Conservation (phyloP, 1,140 invertebrate genomes). For the Calliopsis andreniformis region DNA sequence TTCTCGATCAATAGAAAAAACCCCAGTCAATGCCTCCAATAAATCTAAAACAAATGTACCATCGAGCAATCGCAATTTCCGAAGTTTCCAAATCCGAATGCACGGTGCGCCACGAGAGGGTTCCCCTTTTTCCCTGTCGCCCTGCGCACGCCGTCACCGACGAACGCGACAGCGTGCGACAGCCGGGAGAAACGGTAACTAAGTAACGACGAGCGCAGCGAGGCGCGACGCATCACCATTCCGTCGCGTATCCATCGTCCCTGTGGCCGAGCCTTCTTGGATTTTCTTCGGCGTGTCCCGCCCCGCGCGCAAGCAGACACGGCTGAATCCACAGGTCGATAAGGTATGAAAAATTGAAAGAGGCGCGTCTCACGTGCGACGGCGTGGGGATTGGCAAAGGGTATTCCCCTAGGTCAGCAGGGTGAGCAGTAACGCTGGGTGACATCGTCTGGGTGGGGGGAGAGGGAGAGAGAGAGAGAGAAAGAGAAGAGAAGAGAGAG, state of each 20-base stretch:
- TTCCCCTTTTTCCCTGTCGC: neutral
- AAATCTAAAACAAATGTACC: too few species aligned
- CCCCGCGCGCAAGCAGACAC: neutral
- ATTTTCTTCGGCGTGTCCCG: slow-evolving; percentile 15
- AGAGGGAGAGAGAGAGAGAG: slow-evolving; percentile 15
- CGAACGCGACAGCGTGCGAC: slow-evolving; percentile 10
- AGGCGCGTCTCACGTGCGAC: slow-evolving; percentile 70
- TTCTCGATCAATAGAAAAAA: too few species aligned
- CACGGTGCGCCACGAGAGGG: neutral
- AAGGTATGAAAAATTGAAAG: slow-evolving; percentile 76
- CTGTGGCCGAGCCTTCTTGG: neutral
- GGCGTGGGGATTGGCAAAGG: slow-evolving; percentile 10
- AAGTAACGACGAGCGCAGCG: neutral
- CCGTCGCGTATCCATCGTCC: neutral
- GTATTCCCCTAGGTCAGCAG: slow-evolving; percentile 42
- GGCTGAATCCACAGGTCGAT: slow-evolving; percentile 79
- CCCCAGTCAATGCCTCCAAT: too few species aligned
- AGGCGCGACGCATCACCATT: slow-evolving; percentile 21
- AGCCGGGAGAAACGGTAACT: neutral
- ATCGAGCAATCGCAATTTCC: too few species aligned
- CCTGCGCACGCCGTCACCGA: neutral
- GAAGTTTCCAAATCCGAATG: neutral
- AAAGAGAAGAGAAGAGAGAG: slow-evolving; percentile 9
- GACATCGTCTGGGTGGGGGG: neutral
- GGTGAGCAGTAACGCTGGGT: slow-evolving; percentile 16